Evolutionary conservation across 2,888 invertebrate species (phyloP), one percentile per base, ranked within the genome.

Genomic region (Pardosa pseudoannulata): DNA sequence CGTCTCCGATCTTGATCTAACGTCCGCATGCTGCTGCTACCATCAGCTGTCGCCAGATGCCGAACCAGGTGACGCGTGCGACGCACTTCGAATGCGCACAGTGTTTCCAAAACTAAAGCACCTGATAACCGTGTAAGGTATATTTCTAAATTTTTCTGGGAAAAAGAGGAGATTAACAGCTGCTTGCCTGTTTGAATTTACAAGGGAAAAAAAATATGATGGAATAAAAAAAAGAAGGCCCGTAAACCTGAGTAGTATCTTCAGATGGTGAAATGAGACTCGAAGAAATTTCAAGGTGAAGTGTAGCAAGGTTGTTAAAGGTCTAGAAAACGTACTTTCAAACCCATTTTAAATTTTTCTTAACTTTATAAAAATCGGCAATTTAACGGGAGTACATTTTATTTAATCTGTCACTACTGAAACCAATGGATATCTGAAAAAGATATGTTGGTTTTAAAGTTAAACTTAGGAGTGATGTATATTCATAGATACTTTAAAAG

Each of bases 111-210:
- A 46, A 16, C 16, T 16, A 19, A 23, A 3, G 56, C 56, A 56
- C 56, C 56, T 56, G 56, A 56, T 56, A 23, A 56, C 23, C 56
- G 56, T 6, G 56, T 56, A 56, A 56, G 56, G 56, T 56, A 56
- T 56, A 56, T 46, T n/a, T 56, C 23, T 56, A 16, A 56, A 56
- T 23, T 56, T 56, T 56, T 23, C 19, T 56, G 56, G 56, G 56
- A 56, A 56, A 56, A 56, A 56, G 36, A 46, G 41, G 16, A 56
- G 23, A 56, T 56, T 56, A 56, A 56, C 56, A 56, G 56, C 19
- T 56, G 56, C 56, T 36, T n/a, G n/a, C 6, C 5, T 36, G 36
- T 5, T 36, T 36, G 36, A 36, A 36, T 36, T 36, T 36, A n/a
- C 36, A 7, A 9, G 36, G 36, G 9, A 36, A 9, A 36, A 36